Base-by-base conservation (phyloP, 1,140 invertebrate species). In the Campoletis sonorensis region DNA sequence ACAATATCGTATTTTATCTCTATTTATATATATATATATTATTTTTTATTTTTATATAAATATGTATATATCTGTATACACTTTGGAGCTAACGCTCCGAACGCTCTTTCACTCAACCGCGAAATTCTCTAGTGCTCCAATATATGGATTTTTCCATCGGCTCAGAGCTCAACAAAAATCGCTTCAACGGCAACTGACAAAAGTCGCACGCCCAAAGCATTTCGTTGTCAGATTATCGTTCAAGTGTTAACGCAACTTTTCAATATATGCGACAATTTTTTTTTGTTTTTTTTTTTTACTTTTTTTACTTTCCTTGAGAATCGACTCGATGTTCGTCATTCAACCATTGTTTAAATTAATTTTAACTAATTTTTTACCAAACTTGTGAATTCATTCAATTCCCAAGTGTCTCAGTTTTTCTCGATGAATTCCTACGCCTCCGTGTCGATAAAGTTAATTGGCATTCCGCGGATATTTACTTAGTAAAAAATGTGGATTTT, bases 181-280 rank as follows among this genome's bases (percentile, higher is more conserved):
- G 26, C 61, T 64, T 64, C 61, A 23, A 64, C 26, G 61, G 23
- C 61, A 15, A 64, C 61, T 27, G 61, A 27, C 61, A 64, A 26
- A 64, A 64, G 61, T 64, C 61, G 61, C 61, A 23, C 26, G 26
- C 61, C 21, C 61, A 23, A 64, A 23, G n/a, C 61, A 26, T 64
- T 64, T 64, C 26, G 26, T 13, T 64, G 26, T 64, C 61, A 26
- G 61, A 64, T 64, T 64, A 64, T 64, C 61, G 26, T 15, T 64
- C 1, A 64, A 64, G 61, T 23, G 23, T 64, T 64, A 64, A 27
- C 23, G 23, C 61, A 26, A 27, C 61, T 21, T 23, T n/a, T 13
- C 27, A 64, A 64, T 64, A 27, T 23, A 64, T 26, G 18, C n/a
- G n/a, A n/a, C n/a, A n/a, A n/a, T n/a, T n/a, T n/a, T n/a, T n/a